These are phyloP conservation scores for Okapia johnstoni DNA, from an alignment of 2,113 vertebrate genomes.

Conservation along the genomic window DNA sequence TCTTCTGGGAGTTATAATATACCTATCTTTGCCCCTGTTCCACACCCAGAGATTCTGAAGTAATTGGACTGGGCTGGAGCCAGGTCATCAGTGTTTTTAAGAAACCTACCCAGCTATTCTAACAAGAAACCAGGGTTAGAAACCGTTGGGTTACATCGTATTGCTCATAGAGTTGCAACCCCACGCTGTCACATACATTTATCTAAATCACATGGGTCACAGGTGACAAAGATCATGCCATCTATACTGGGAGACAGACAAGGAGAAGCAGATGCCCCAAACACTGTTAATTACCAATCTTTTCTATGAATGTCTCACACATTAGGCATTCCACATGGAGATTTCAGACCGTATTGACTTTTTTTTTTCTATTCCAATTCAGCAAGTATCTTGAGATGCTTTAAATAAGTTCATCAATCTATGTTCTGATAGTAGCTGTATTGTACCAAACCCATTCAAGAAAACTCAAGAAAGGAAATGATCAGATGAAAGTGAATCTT, in stretches of 20 bases:
- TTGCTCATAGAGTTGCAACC: not conserved
- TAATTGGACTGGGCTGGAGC: not conserved
- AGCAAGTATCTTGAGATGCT: not conserved
- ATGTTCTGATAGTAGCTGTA: not conserved
- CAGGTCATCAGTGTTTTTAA: not conserved
- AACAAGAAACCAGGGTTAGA: not conserved
- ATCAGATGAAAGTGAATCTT: not conserved
- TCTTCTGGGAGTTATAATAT: not conserved
- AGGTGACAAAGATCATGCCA: not conserved
- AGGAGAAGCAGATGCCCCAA: not conserved
- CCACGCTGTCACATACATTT: not conserved
- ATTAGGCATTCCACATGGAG: not conserved
- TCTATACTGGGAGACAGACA: not conserved
- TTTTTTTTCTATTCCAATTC: not conserved
- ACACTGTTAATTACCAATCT: not conserved
- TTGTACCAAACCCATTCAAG: not conserved
- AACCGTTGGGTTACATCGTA: not conserved
- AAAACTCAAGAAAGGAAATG: constrained; percentile 41
- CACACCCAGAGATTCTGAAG: not conserved
- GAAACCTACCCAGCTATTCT: not conserved
- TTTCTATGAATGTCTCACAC: not conserved
- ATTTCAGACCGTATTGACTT: not conserved
- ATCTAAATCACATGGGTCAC: not conserved
- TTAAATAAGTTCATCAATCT: not conserved
- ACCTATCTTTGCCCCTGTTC: not conserved